Evolutionary conservation across 64 coral and sea anemone genomes (phyloP).

Genomic region (Pocillopora verrucosa): DNA sequence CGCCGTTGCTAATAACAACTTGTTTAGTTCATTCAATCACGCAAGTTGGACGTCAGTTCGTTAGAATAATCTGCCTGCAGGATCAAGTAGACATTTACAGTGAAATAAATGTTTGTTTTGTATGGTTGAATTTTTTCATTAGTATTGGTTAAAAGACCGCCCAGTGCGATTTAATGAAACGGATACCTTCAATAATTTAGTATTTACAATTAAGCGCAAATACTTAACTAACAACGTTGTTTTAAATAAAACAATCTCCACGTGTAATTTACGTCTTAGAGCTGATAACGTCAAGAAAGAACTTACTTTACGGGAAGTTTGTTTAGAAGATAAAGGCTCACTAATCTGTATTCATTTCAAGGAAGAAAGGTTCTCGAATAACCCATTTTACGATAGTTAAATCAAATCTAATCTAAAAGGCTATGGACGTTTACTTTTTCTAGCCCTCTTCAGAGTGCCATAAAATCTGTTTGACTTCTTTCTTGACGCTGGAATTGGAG

Average conservation of each 20-base stretch:
- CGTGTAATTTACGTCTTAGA: background rate
- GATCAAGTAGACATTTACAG: background rate
- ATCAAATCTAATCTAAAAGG: background rate
- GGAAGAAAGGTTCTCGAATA: background rate
- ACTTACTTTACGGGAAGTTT: background rate
- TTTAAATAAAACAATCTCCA: background rate
- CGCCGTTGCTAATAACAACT: background rate
- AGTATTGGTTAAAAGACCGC: no score
- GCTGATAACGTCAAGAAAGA: background rate
- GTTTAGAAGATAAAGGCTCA: background rate
- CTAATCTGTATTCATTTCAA: background rate
- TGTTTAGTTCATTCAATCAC: background rate
- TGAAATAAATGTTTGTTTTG: background rate
- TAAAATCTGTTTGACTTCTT: background rate
- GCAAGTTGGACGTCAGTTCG: background rate
- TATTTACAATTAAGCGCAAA: background rate
- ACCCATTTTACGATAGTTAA: background rate
- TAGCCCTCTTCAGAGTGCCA: background rate
- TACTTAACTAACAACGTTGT: background rate
- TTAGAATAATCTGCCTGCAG: background rate
- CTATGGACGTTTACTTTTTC: background rate
- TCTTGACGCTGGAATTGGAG: no score
- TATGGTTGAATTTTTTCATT: background rate
- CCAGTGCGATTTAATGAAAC: background rate
- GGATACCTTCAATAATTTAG: background rate